Evolutionary conservation across 2,797 vertebrate species (phyloP), one percentile per base, ranked within the genome.

Genomic region (Miichthys miiuy): DNA sequence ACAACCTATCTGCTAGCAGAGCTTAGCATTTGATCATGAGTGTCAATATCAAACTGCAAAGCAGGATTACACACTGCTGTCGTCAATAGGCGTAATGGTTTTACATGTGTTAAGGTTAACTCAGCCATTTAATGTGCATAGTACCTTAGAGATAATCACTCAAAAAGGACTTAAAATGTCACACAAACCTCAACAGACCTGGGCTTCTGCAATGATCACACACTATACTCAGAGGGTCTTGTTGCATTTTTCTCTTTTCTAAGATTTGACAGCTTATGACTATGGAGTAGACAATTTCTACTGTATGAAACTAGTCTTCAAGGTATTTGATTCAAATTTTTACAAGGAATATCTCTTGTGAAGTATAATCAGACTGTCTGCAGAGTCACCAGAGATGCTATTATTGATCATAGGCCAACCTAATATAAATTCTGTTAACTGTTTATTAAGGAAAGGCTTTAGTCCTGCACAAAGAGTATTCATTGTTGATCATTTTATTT

Each of bases 1-100:
- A 90, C 89, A 91, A 93, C 91, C 93, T 94, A 95, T 94, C 93
- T 90, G 91, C 92, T 93, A 92, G 91, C 90, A 34, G 91, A 94
- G 93, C 91, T 94, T 95, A 95, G 91, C 93, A 94, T 95, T 93
- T 95, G 94, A 95, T 94, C 93, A 92, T 80, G 89, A 93, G 93
- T 93, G 93, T 95, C 93, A 95, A 94, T 94, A 94, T 94, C 91
- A 94, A 94, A 95, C 93, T 93, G 91, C 89, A 94, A 94, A 93
- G 90, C 84, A 92, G 91, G 93, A 93, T 94, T 94, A 94, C 91
- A 90, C 91, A 86, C 87, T 79, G 89, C 91, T 86, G 92, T 93
- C 86, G 91, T 93, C 94, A 94, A 94, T 94, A 92, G 85, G 85
- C 81, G 87, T 94, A 93, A 93, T 94, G 88, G 89, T 94, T 94